Base-by-base conservation (phyloP, 2,113 vertebrate species). In the Carassius gibelio region DNA sequence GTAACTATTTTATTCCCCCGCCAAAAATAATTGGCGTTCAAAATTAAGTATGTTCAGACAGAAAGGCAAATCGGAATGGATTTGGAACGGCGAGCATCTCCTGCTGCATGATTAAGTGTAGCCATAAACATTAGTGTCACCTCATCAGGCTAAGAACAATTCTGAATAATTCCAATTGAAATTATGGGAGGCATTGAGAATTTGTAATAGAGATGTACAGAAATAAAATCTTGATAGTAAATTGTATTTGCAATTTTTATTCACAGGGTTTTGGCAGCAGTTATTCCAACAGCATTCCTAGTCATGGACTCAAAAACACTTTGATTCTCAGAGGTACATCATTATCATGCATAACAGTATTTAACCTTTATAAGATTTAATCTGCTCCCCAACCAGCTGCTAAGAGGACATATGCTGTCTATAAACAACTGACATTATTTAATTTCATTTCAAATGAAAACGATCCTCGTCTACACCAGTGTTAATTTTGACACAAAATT, bases 1-100 rank as follows among this genome's bases (percentile, higher is more conserved):
- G 88, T 91, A 89, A 82, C 30, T 75, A 75, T 90, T 90, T 90
- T 89, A 91, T 91, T 90, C 88, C 57, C 75, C 64, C 26, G 85
- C 82, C 75, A 84, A 82, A 80, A 86, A 88, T 91, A 92, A 94
- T 91, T 93, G 93, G 88, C 91, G 52, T 92, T 90, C 88, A 89
- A 90, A 92, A 93, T 92, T 85, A 13, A 89, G 88, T 93, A 92
- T 92, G 91, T 92, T 89, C 89, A 90, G 85, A 87, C 59, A 84
- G 76, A 76, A 80, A 84, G 84, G 90, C 90, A 92, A 93, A 94
- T 91, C 93, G 89, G 90, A 91, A 91, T n/a, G n/a, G n/a, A n/a
- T n/a, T n/a, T n/a, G n/a, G n/a, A n/a, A n/a, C n/a, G n/a, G n/a
- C n/a, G n/a, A n/a, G n/a, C n/a, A n/a, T n/a, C n/a, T n/a, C n/a